Conservation (phyloP, 2,113 vertebrate genomes). For the Leuciscus idus region DNA sequence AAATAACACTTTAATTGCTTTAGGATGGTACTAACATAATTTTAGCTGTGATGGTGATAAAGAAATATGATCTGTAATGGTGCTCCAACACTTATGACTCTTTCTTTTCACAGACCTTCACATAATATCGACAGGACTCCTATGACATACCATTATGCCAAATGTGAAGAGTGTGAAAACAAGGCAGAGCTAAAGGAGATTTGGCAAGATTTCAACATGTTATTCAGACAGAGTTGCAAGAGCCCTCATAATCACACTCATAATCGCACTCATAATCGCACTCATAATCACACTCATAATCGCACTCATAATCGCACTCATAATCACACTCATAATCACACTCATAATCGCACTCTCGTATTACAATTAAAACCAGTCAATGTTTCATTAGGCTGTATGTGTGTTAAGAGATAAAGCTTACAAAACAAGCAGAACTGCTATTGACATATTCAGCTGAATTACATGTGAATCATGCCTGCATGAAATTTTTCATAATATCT, state of each 20-base stretch:
- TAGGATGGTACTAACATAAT: too few relatives aligned
- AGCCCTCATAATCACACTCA: accelerated
- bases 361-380: neutral
- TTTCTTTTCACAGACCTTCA: neutral
- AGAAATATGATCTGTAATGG: neutral
- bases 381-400: neutral
- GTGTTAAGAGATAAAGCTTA: neutral
- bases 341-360: accelerated
- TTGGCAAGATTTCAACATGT: neutral
- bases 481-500: neutral
- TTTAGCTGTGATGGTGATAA: neutral
- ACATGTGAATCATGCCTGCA: too few relatives aligned
- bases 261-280: too few relatives aligned
- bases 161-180: neutral
- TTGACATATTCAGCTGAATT: too few relatives aligned
- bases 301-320: too few relatives aligned
- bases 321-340: too few relatives aligned
- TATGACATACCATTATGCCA: accelerated
- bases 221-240: neutral
- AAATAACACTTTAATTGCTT: too few relatives aligned
- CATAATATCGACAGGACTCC: accelerated
- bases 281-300: too few relatives aligned
- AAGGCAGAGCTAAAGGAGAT: accelerated
- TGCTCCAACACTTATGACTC: neutral
- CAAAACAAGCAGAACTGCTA: too few relatives aligned